These are phyloP conservation scores for Drosophila hydei DNA, from an alignment of 1,140 invertebrate species.

Conservation along the genomic window DNA sequence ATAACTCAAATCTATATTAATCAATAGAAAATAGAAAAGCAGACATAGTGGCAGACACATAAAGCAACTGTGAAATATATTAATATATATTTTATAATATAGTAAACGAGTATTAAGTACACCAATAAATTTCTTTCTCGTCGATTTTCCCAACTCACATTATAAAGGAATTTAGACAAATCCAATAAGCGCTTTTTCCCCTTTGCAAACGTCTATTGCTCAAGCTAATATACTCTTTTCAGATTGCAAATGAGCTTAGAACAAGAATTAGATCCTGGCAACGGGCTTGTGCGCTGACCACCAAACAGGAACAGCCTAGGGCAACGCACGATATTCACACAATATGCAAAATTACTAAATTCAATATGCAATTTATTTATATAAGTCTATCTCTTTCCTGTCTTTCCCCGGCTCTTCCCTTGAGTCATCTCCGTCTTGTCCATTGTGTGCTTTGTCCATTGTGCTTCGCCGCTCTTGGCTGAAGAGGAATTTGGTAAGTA, in stretches of 20 bases:
- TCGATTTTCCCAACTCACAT: too few species aligned
- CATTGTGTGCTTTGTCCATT: constrained; percentile 19
- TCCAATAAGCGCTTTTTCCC: too few species aligned
- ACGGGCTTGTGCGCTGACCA: constrained; percentile 1
- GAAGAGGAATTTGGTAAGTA: constrained; percentile 65
- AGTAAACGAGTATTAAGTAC: background rate
- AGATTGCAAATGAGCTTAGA: background rate
- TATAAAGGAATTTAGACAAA: too few species aligned
- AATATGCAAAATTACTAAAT: constrained; percentile 75
- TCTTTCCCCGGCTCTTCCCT: background rate
- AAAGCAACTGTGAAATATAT: too few species aligned
- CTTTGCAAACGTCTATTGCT: background rate
- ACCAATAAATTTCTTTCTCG: too few species aligned
- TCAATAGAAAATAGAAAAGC: background rate
- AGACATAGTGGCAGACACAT: background rate
- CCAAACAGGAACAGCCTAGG: constrained; percentile 16
- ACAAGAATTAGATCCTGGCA: constrained; percentile 1
- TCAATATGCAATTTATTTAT: constrained; percentile 77
- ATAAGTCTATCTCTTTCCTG: background rate
- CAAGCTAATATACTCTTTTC: background rate
- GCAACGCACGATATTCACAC: constrained; percentile 69
- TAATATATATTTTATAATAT: too few species aligned
- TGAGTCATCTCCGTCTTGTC: background rate
- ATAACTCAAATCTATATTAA: too few species aligned
- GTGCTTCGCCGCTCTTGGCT: constrained; percentile 60